Base-by-base conservation (phyloP, 2,113 vertebrate species). In the Chinchilla lanigera region DNA sequence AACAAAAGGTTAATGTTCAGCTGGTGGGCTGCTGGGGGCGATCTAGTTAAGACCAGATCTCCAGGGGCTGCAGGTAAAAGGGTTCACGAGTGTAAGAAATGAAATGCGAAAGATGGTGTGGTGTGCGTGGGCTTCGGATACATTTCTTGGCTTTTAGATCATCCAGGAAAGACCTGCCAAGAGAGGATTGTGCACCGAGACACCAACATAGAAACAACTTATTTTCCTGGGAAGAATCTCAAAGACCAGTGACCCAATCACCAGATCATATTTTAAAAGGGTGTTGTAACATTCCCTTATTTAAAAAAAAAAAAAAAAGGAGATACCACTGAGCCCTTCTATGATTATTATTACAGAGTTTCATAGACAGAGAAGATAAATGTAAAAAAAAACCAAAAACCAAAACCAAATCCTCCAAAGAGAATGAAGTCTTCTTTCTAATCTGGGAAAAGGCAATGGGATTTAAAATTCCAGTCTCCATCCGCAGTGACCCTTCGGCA, bases 201-300 rank as follows among this genome's bases (percentile, higher is more conserved):
- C 7, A 5, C 83, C 86, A 84, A 47, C 67, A 14, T 5, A 16
- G 75, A 83, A 94, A 93, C 75, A 86, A 91, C 89, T 58, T 26
- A 58, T 73, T 95, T 95, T 87, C 93, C 94, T 89, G 73, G 92
- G 91, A 97, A 97, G 91, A 63, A 35, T 75, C 83, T 91, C 61
- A 86, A 92, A 96, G 91, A 83, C 77, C 88, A 86, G 71, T 65
- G 93, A 93, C 92, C 78, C 86, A 87, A n/a, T 84, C 50, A 78
- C 91, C 80, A 80, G 96, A 75, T 95, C 92, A 58, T 89, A 89
- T 95, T 95, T 97, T 97, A 69, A 93, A 95, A 89, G 60, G 50
- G 86, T 77, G 38, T 80, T 61, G 3, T 94, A 93, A 97, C 96
- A 92, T 84, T 50, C 71, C 89, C 78, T 78, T 35, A 80, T 94